Evolutionary conservation across 2,888 invertebrate genomes (phyloP), one percentile per base, ranked within the genome.

Genomic region (Rutpela maculata): DNA sequence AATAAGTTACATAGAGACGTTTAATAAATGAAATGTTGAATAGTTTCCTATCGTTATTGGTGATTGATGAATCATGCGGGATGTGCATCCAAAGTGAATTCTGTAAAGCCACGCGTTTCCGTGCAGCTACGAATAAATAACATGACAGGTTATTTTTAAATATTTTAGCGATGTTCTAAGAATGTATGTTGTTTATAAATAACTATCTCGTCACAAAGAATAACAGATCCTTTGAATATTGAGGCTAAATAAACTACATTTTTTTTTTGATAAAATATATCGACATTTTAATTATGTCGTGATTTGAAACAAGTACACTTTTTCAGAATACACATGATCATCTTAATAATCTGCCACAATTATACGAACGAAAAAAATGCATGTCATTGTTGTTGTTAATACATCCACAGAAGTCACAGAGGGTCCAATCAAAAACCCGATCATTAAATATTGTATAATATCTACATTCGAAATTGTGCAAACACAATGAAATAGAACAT

Each of bases 41-140:
- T 15, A 15, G 43, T 43, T 43, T 50, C n/a, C 50, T 50, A n/a
- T 50, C 4, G 50, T 2, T 15, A 43, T 50, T 50, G 4, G 12
- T 50, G 50, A 50, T n/a, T 50, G n/a, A 50, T 43, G 43, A 43
- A 6, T 50, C 50, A 50, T n/a, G n/a, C n/a, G n/a, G 50, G 50
- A 50, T 50, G n/a, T 50, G 50, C 50, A 50, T 50, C 50, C 50
- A 50, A 50, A 50, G 43, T 43, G 43, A 43, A 43, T 43, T 43
- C 12, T 12, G 12, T 43, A 43, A 43, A 43, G 2, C 6, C 50
- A 50, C 50, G 50, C n/a, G 6, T 2, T n/a, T 50, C 2, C 50
- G n/a, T 50, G 50, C 50, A 50, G n/a, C 50, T n/a, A n/a, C n/a
- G 7, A 50, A 50, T 50, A 50, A 50, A 50, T 15, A 50, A 50